A percentile compares a stretch with the other conserved stretches of the same genome.
Evolutionary conservation across 2,797 vertebrate genomes (phyloP).

Genomic region (Lerista edwardsae): DNA sequence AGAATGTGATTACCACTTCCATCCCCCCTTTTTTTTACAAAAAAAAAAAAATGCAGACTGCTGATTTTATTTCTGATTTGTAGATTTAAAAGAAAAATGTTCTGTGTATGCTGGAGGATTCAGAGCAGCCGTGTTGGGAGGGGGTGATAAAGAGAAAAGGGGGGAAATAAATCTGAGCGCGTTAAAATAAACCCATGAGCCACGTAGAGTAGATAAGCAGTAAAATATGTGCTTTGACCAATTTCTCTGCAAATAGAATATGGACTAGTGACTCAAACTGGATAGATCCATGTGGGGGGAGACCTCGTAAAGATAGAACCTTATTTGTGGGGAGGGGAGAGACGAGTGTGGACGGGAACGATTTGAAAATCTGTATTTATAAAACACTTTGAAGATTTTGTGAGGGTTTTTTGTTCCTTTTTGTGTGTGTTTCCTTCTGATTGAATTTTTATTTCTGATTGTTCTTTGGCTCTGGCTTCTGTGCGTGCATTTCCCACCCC

Average conservation of each 20-base stretch:
- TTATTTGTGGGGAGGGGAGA: neutral
- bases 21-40: neutral
- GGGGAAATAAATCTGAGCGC: neutral
- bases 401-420: neutral
- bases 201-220: conserved; percentile 33
- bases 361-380: conserved; percentile 52
- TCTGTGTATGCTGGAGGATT: conserved; percentile 35
- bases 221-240: conserved; percentile 36
- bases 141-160: neutral
- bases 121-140: neutral
- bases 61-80: neutral
- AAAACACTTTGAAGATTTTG: conserved; percentile 24
- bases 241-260: conserved; percentile 28
- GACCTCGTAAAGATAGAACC: conserved; percentile 60
- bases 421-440: neutral
- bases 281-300: conserved; percentile 56
- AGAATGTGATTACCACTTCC: neutral
- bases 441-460: conserved; percentile 52
- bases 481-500: neutral
- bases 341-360: neutral
- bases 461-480: conserved; percentile 26
- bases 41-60: neutral
- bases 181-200: conserved; percentile 50
- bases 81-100: no score
- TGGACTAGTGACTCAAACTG: conserved; percentile 48